Conservation (phyloP, 92 coral and sea anemone species). For the Zoanthus sociatus region DNA sequence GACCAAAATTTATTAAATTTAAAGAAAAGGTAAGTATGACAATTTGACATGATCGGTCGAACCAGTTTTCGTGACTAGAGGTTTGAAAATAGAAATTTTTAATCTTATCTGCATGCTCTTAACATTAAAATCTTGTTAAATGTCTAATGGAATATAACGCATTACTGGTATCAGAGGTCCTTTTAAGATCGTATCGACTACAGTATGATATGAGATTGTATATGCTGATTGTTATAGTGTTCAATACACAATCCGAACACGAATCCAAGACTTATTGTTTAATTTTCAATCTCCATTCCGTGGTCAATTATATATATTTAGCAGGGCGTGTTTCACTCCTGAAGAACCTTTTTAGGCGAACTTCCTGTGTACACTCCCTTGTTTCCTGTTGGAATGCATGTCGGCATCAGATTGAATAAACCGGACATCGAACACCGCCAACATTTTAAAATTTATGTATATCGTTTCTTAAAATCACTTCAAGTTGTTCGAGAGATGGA, state of each 20-base stretch:
- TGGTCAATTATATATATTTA: background rate
- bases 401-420: background rate
- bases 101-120: too few relatives aligned
- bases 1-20: background rate
- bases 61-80: background rate
- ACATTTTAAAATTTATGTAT: background rate
- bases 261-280: background rate
- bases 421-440: constrained; percentile 15
- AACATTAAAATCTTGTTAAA: too few relatives aligned
- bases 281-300: background rate
- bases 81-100: too few relatives aligned
- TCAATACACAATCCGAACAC: too few relatives aligned
- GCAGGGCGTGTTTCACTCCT: constrained; percentile 11
- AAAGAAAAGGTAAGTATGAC: background rate
- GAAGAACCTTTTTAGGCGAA: constrained; percentile 3
- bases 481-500: constrained; percentile 24
- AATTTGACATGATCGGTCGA: background rate
- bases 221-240: too few relatives aligned
- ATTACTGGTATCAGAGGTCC: too few relatives aligned
- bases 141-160: too few relatives aligned
- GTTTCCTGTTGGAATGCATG: background rate
- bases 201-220: too few relatives aligned
- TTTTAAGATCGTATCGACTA: too few relatives aligned
- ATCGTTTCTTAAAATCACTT: background rate
- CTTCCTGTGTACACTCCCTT: constrained; percentile 5